Evolutionary conservation across 2,113 vertebrate species (phyloP), one percentile per base, ranked within the genome.

Genomic region (Zosterops borbonicus): DNA sequence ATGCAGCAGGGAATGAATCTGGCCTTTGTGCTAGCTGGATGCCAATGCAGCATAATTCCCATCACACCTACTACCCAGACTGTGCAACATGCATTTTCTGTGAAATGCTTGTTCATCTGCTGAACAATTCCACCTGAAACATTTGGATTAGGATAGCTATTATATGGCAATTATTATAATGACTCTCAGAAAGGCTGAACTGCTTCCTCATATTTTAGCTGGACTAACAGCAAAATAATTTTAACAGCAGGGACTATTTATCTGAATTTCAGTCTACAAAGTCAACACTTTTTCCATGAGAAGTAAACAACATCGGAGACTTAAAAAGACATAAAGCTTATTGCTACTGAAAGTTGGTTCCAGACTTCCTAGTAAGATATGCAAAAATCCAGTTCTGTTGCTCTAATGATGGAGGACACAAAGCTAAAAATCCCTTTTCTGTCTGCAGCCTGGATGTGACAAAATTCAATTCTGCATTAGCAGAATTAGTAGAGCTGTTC

Each of bases 21-120:
- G 68, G 67, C 28, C 71, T 65, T 75, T 85, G 37, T 71, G 71
- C n/a, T 90, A 68, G 68, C 82, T 94, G 81, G 81, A 83, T 39
- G 83, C 44, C 91, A 59, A 35, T 2, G 4, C 47, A 73, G 69
- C 89, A 39, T 86, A 91, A 95, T 65, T 96, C 88, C 80, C 73
- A 80, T 92, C 87, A 95, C 76, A 94, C 69, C 96, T 96, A 85
- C 86, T 79, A 78, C 60, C 53, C 44, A 91, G 91, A 79, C 39
- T 33, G 28, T 80, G 28, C 28, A 92, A 65, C 78, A 69, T 13
- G 50, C 9, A 68, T 87, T 81, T 90, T 65, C 46, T 78, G 47
- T 77, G 79, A 89, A 92, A 84, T 89, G 47, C 41, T 47, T 64
- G 58, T 77, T 92, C 74, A 70, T 93, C 41, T 96, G 83, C 95